Conservation (phyloP, 2,113 vertebrate species). For the Hippocampus comes region DNA sequence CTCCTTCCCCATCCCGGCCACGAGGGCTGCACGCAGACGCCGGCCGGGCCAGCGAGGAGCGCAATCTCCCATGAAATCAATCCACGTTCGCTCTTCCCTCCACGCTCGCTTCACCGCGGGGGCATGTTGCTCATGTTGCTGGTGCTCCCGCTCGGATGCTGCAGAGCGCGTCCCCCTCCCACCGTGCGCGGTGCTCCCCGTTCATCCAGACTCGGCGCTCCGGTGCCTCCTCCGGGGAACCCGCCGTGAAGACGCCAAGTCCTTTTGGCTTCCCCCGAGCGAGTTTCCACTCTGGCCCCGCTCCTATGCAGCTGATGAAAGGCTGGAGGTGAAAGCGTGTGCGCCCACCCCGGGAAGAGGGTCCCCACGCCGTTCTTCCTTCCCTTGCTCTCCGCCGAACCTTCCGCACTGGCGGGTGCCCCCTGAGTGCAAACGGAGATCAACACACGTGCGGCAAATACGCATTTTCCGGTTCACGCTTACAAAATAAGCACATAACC, state of each 20-base stretch:
- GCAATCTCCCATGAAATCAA: constrained; percentile 49
- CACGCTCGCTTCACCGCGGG: not conserved
- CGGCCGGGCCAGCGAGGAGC: constrained; percentile 41
- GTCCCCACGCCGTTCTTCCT: constrained; percentile 6
- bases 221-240: not conserved
- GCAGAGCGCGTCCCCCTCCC: constrained; percentile 31
- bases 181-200: constrained; percentile 22
- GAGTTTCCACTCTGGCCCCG: not conserved
- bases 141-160: constrained; percentile 31
- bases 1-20: constrained; percentile 90
- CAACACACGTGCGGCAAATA: not conserved
- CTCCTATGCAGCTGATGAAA: not conserved
- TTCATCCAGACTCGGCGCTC: constrained; percentile 28
- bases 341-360: constrained; percentile 3
- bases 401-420: constrained; percentile 46
- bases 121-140: not conserved
- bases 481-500: constrained; percentile 43
- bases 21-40: constrained; percentile 56
- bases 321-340: constrained; percentile 15
- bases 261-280: constrained; percentile 2
- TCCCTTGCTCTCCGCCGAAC: constrained; percentile 16
- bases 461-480: not conserved
- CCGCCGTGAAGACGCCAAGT: constrained; percentile 26
- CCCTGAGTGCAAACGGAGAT: constrained; percentile 15
- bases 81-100: constrained; percentile 18